phyloP scores from a whole-genome alignment of 2,888 invertebrate genomes.

The Dilophus febrilis region DNA sequence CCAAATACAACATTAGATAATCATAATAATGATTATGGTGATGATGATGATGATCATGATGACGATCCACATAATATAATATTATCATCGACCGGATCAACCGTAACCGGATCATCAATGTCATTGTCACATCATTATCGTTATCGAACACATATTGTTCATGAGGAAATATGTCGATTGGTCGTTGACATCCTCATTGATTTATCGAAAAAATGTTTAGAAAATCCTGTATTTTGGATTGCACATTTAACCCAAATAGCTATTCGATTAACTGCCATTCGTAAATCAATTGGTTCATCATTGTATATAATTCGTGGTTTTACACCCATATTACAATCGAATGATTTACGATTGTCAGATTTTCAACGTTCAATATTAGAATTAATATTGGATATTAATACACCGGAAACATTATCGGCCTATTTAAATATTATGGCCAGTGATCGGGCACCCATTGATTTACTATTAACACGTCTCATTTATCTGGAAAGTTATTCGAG shows the following conservation, averaged over 20 bases:
- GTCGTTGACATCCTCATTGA: conserved; percentile 27
- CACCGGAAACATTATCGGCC: conserved; percentile 32
- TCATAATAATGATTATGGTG: too few species aligned
- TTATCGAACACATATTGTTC: conserved; percentile 24
- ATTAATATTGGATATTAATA: conserved; percentile 34
- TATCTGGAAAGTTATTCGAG: conserved; percentile 28
- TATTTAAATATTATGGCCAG: conserved; percentile 42
- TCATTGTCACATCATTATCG: too few species aligned
- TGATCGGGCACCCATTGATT: conserved; percentile 35
- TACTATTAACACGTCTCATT: conserved; percentile 36
- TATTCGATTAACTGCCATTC: conserved; percentile 25
- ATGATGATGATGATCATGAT: conserved; percentile 18
- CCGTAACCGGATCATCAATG: too few species aligned
- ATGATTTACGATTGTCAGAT: conserved; percentile 29
- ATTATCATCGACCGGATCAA: too few species aligned
- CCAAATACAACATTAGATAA: conserved; percentile 19
- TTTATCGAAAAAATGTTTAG: conserved; percentile 21
- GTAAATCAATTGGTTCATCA: conserved; percentile 28
- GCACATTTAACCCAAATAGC: conserved; percentile 23
- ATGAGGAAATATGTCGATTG: conserved; percentile 25
- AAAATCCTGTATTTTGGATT: conserved; percentile 22
- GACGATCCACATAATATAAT: conserved; percentile 22
- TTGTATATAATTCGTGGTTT: conserved; percentile 26
- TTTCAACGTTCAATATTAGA: conserved; percentile 47
- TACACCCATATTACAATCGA: conserved; percentile 20